Evolutionary conservation across 2,888 invertebrate species (phyloP).

Genomic region (Xestobium rufovillosum): DNA sequence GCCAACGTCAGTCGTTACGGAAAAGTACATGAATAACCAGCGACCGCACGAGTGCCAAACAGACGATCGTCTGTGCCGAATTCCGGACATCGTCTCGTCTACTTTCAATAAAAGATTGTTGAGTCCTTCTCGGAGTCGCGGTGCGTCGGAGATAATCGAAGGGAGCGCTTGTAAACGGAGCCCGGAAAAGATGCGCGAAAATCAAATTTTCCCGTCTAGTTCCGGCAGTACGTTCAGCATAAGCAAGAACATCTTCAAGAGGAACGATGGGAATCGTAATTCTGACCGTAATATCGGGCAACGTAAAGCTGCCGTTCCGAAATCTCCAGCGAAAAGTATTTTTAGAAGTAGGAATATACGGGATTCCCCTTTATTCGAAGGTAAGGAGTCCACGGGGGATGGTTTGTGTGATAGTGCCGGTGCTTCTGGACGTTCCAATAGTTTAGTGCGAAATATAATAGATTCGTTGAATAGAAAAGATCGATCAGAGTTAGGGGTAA

Average conservation of each 20-base stretch:
- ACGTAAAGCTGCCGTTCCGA: too few relatives aligned
- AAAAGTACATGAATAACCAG: slow-evolving; percentile 32
- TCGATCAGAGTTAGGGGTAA: slow-evolving; percentile 29
- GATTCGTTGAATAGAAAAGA: slow-evolving; percentile 39
- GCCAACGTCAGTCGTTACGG: slow-evolving; percentile 33
- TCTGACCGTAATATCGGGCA: not conserved
- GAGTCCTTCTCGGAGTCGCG: too few relatives aligned
- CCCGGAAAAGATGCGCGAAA: too few relatives aligned
- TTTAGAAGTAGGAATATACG: too few relatives aligned
- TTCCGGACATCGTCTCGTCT: slow-evolving; percentile 32
- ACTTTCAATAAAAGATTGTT: too few relatives aligned
- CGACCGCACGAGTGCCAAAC: too few relatives aligned
- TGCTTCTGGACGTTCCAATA: slow-evolving; percentile 18
- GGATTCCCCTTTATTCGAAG: too few relatives aligned
- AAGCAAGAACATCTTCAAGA: slow-evolving; percentile 30
- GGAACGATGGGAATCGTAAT: slow-evolving; percentile 12
- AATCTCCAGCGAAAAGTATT: too few relatives aligned
- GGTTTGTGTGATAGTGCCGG: too few relatives aligned
- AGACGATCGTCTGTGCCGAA: slow-evolving; percentile 13
- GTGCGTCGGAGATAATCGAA: too few relatives aligned
- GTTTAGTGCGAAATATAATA: slow-evolving; percentile 39
- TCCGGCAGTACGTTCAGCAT: slow-evolving; percentile 24
- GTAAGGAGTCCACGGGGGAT: too few relatives aligned
- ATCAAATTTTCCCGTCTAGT: not conserved
- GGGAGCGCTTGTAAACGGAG: too few relatives aligned